phyloP scores from a whole-genome alignment of 2,797 vertebrate genomes.

The Cirrhinus mrigala region DNA sequence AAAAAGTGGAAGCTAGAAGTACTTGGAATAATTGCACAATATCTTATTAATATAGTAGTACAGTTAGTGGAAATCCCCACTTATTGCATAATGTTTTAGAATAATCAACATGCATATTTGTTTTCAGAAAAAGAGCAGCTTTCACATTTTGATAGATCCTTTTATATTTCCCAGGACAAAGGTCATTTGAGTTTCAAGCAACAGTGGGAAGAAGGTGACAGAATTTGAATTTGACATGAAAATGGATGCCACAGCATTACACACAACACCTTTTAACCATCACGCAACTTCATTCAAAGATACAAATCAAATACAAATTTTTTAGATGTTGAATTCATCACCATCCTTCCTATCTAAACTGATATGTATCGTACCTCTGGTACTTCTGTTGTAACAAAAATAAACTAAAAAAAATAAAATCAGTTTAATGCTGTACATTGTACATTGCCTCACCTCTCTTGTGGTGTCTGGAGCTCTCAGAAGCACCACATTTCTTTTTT shows the following conservation, averaged over 20 bases:
- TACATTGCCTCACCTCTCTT: too few relatives aligned
- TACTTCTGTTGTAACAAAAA: too few relatives aligned
- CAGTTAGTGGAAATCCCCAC: background rate
- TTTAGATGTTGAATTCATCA: background rate
- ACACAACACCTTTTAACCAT: background rate
- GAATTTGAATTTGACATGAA: too few relatives aligned
- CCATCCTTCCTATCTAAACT: background rate
- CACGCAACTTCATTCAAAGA: too few relatives aligned
- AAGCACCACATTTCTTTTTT: too few relatives aligned
- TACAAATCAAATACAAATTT: background rate
- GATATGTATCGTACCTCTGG: background rate
- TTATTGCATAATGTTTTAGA: background rate
- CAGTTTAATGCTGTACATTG: background rate
- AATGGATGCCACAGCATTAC: background rate
- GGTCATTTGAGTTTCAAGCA: background rate
- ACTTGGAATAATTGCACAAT: background rate
- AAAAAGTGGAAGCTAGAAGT: background rate
- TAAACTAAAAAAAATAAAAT: too few relatives aligned
- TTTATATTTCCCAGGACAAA: background rate
- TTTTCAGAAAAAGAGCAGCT: background rate
- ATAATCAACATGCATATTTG: background rate
- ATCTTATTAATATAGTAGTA: background rate
- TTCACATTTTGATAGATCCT: background rate
- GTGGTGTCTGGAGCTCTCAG: too few relatives aligned
- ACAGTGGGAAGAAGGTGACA: background rate